Conservation (phyloP, 1,140 invertebrate species). For the Panulirus ornatus region DNA sequence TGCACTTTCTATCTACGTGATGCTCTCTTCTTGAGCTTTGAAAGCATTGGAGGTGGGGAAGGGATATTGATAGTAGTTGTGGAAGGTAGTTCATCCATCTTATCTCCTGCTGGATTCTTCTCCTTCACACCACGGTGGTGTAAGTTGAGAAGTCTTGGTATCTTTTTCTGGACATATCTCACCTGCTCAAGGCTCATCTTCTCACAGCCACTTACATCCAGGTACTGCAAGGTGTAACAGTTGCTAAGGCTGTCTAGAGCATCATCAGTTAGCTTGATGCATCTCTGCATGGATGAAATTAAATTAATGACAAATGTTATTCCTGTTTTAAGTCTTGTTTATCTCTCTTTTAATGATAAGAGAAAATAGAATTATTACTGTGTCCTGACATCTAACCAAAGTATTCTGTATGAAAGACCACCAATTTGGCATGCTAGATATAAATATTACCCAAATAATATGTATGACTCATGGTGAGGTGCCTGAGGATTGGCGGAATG, state of each 20-base stretch:
- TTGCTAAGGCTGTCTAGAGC: constrained; percentile 82
- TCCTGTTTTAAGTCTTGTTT: too few relatives aligned
- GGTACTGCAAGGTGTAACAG: constrained; percentile 81
- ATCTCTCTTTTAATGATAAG: too few relatives aligned
- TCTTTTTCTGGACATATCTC: constrained; percentile 33
- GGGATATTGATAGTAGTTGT: constrained; percentile 22
- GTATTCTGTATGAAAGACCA: too few relatives aligned
- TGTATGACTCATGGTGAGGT: too few relatives aligned
- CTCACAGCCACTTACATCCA: constrained; percentile 83
- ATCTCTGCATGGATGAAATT: constrained; percentile 81
- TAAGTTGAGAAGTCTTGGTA: constrained; percentile 51
- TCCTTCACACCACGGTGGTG: constrained; percentile 63
- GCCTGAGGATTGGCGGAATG: too few relatives aligned
- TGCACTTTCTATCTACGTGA: constrained; percentile 12
- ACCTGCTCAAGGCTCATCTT: constrained; percentile 79
- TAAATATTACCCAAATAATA: too few relatives aligned
- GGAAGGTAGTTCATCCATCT: background rate
- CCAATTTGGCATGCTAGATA: too few relatives aligned
- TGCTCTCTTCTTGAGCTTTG: constrained; percentile 49
- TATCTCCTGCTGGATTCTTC: background rate
- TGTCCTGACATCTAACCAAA: too few relatives aligned
- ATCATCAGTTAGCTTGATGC: constrained; percentile 84
- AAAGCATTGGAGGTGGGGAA: constrained; percentile 54
- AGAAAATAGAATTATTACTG: too few relatives aligned
- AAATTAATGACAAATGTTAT: background rate